Base-by-base conservation (phyloP, 2,888 invertebrate species). In the Pandemis cinnamomeana region DNA sequence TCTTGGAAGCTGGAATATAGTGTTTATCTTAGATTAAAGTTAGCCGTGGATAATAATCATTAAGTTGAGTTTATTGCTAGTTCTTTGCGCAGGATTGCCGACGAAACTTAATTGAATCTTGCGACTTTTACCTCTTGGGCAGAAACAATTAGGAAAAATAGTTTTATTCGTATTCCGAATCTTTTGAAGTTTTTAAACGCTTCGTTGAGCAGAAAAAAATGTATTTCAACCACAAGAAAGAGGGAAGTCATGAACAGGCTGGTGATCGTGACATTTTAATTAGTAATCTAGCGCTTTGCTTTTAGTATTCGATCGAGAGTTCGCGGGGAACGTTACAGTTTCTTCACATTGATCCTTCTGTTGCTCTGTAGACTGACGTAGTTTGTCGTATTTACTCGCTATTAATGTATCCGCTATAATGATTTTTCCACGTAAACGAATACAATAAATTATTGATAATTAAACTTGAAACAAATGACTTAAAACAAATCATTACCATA, bases 21-120 rank as follows among this genome's bases (percentile, higher is more conserved):
- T 67, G 66, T 67, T 74, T 66, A 70, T 74, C 74, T 74, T 67
- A 70, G 46, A 70, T 67, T 67, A 71, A 74, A 71, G n/a, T 68
- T 64, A 44, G 72, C 15, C 27, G 58, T 72, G 69, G 70, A 61
- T 69, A 70, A 73, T 73, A 70, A 73, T 73, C 60, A 70, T 70
- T 73, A 51, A 55, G 48, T 13, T 11, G 20, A 63, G 68, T 68
- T 69, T 69, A 73, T 64, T 48, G 20, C 63, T 60, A 60, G 55
- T 58, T 46, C 51, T 42, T 5, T 15, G 61, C 15, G 27, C 27
- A 48, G 67, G 61, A 51, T 63, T 44, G 27, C 53, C 48, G 27
- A 8, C n/a, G 41, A 41, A 58, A 58, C 58, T 8, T 61, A 41
- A 61, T 61, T 41, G 61, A n/a, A 7, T 61, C 0, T 13, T 36